Evolutionary conservation across 2,888 invertebrate genomes (phyloP).

Genomic region (Tetheella fluctuosa): DNA sequence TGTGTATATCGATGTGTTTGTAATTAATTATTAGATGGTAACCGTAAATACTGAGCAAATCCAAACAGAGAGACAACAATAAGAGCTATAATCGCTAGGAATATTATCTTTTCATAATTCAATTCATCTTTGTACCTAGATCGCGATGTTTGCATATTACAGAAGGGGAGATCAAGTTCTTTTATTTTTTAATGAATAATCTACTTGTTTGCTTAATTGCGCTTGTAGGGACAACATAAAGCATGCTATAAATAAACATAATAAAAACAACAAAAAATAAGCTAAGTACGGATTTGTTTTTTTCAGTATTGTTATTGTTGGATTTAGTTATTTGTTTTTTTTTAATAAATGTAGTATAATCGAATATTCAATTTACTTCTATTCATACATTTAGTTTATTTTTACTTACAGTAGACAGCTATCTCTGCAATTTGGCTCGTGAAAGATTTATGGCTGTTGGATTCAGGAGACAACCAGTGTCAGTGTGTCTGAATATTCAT

Average conservation of each 20-base stretch:
- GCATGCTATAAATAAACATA: background rate
- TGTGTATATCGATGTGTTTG: too few species aligned
- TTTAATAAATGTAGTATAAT: background rate
- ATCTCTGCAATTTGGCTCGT: slow-evolving; percentile 40
- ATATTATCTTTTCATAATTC: background rate
- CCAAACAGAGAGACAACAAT: too few species aligned
- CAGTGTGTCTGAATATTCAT: slow-evolving; percentile 73
- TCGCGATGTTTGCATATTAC: too few species aligned
- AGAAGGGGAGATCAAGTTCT: slow-evolving; percentile 32
- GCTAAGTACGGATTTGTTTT: too few species aligned
- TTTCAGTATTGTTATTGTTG: too few species aligned
- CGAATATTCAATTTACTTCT: background rate
- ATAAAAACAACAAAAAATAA: too few species aligned
- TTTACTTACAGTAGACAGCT: slow-evolving; percentile 21
- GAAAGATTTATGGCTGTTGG: slow-evolving; percentile 62
- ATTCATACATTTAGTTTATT: background rate
- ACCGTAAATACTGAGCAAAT: too few species aligned
- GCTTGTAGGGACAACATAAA: slow-evolving; percentile 34
- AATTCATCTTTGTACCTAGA: too few species aligned
- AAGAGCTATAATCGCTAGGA: background rate
- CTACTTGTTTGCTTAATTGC: slow-evolving; percentile 55
- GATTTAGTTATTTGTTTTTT: too few species aligned
- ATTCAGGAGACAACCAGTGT: slow-evolving; percentile 63
- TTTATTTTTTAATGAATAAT: slow-evolving; percentile 59
- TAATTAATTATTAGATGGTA: too few species aligned